phyloP scores from a whole-genome alignment of 2,113 vertebrate genomes.

The Cricetomys ansorgei region DNA sequence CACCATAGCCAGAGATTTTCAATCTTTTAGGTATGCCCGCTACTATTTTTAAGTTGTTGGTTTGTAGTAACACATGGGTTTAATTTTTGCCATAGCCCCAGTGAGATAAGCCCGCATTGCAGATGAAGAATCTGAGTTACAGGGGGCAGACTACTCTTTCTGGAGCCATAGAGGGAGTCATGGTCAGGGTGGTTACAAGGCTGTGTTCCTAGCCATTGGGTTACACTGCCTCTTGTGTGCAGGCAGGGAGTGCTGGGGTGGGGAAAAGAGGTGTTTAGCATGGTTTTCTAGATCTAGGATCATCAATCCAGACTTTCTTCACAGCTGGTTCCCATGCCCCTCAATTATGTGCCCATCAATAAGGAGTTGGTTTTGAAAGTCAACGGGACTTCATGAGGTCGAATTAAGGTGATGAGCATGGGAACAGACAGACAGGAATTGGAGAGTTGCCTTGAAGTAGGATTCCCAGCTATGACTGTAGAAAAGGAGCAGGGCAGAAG shows the following conservation, averaged over 20 bases:
- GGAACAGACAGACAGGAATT: neutral
- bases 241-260: neutral
- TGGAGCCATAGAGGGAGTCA: neutral
- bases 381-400: neutral
- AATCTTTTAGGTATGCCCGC: neutral
- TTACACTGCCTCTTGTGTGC: neutral
- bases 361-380: conserved; percentile 24
- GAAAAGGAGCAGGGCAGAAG: neutral
- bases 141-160: neutral
- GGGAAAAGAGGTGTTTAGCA: neutral
- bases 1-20: neutral
- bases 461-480: neutral
- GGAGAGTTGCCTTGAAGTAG: neutral
- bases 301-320: neutral
- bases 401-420: neutral
- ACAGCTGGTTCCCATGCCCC: neutral
- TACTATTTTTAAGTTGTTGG: neutral
- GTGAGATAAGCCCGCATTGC: neutral
- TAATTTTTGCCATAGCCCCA: neutral
- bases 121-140: neutral
- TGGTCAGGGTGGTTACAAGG: neutral
- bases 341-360: neutral
- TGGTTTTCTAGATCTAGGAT: neutral
- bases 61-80: neutral
- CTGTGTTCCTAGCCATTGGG: neutral